A percentile compares a stretch with the other conserved stretches of the same genome.
Evolutionary conservation across 35 echinoderm and acorn worm genomes (phyloP).

Genomic region (Acanthaster planci): DNA sequence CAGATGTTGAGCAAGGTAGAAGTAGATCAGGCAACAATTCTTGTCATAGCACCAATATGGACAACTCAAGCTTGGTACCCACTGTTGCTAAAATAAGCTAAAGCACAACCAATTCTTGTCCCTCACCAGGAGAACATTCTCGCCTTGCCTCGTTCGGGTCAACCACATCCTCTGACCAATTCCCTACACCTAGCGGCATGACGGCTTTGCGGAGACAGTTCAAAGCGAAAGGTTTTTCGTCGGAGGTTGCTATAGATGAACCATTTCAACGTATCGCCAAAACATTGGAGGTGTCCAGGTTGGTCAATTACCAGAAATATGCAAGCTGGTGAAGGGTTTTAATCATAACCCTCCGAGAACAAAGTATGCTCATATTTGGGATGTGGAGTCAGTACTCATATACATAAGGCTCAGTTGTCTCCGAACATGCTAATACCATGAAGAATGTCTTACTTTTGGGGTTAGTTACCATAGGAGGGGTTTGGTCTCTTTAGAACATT

Average conservation of each 20-base stretch:
- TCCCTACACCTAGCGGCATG: slow-evolving; percentile 54
- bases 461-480: background rate
- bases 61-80: slow-evolving; percentile 81
- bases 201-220: slow-evolving; percentile 54
- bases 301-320: slow-evolving; percentile 1
- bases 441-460: background rate
- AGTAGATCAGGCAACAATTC: slow-evolving; percentile 42
- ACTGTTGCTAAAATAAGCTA: slow-evolving; percentile 35
- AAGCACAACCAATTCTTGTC: slow-evolving; percentile 48
- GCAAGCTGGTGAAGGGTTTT: slow-evolving; percentile 35
- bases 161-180: slow-evolving; percentile 35
- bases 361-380: slow-evolving; percentile 49
- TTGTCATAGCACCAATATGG: slow-evolving; percentile 76
- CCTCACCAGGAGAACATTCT: slow-evolving; percentile 19
- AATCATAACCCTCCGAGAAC: slow-evolving; percentile 52
- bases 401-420: no score
- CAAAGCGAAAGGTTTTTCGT: slow-evolving; percentile 34
- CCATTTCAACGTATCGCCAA: slow-evolving; percentile 28
- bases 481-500: background rate
- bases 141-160: background rate
- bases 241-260: slow-evolving; percentile 7
- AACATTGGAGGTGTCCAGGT: slow-evolving; percentile 25
- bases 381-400: slow-evolving; percentile 47
- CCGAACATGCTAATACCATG: no score
- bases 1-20: slow-evolving; percentile 38